Base-by-base conservation (phyloP, 1,140 invertebrate genomes). In the Bombus confusus region DNA sequence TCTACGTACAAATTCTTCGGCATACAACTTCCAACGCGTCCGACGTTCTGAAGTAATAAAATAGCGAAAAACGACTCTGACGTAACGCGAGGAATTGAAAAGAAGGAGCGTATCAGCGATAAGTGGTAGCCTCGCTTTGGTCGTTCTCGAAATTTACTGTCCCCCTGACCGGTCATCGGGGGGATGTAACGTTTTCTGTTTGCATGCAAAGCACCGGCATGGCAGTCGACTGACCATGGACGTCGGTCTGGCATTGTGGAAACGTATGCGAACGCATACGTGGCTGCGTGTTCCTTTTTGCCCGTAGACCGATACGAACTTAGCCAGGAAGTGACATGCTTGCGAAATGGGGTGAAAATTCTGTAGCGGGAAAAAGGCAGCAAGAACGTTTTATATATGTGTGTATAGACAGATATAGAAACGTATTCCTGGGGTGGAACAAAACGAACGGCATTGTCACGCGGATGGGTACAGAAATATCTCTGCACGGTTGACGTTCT, bases 311-410 rank as follows among this genome's bases (percentile, higher is more conserved):
- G 90, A 91, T 91, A 91, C 90, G 86, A 91, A 89, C 85, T 86
- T 79, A 41, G 80, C 43, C 84, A 90, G 91, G 91, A 91, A 91
- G 87, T 86, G 91, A 88, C 88, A 83, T 88, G 83, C 68, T 82
- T 85, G 86, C 86, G 83, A 91, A 91, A 91, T 91, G 91, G 91
- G 85, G 90, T 90, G 88, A 91, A 91, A 91, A 91, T 91, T 90
- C 86, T 80, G 80, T 75, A 47, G 80, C 78, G 76, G 76, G 84
- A 89, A 89, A 89, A 89, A 89, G 80, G 64, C 59, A 80, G 64
- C 74, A 31, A 74, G 62, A 74, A 79, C 77, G 78, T 88, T 81
- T 80, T 77, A 28, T 37, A 80, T 79, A 64, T 64, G 28, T 12
- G 28, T 13, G 57, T n/a, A 28, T 39, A 52, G 34, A 62, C n/a